A percentile compares a stretch with the other conserved stretches of the same genome.
phyloP scores from a whole-genome alignment of 2,797 vertebrate genomes.

The Coluber constrictor region DNA sequence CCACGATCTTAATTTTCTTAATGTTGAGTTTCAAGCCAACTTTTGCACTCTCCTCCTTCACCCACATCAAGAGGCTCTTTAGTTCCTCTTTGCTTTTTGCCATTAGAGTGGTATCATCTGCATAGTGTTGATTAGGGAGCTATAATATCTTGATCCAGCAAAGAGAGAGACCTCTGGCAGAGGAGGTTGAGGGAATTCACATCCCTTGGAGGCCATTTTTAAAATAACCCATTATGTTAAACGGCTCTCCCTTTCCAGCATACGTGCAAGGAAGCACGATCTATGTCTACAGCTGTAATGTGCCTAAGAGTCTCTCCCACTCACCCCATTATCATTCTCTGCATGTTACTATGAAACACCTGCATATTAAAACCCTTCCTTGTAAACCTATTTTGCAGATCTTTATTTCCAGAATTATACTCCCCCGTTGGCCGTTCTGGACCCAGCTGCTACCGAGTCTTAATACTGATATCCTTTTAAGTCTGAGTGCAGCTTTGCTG shows the following conservation, averaged over 20 bases:
- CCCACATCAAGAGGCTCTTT: no score
- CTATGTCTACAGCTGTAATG: constrained; percentile 2
- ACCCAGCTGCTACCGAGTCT: constrained; percentile 27
- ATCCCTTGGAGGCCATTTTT: neutral
- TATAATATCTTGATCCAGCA: neutral
- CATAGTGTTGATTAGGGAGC: neutral
- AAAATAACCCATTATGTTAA: neutral
- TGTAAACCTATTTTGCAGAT: constrained; percentile 10
- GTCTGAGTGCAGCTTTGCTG: constrained; percentile 30
- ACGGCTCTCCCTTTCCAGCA: constrained; percentile 6
- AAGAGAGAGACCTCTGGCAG: neutral
- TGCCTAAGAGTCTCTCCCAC: neutral
- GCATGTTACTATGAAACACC: constrained; percentile 21
- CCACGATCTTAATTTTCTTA: no score
- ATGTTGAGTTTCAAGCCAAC: no score
- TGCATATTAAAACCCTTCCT: constrained; percentile 29
- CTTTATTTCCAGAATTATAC: constrained; percentile 47
- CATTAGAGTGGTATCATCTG: no score
- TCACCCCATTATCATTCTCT: neutral
- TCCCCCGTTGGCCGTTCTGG: constrained; percentile 33
- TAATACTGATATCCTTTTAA: constrained; percentile 28
- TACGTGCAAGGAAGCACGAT: constrained; percentile 21
- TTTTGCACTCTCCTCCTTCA: no score
- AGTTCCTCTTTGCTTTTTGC: no score
- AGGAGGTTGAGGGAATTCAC: neutral